Conservation (phyloP, 2,888 invertebrate genomes). For the Yponomeuta plumbellus region DNA sequence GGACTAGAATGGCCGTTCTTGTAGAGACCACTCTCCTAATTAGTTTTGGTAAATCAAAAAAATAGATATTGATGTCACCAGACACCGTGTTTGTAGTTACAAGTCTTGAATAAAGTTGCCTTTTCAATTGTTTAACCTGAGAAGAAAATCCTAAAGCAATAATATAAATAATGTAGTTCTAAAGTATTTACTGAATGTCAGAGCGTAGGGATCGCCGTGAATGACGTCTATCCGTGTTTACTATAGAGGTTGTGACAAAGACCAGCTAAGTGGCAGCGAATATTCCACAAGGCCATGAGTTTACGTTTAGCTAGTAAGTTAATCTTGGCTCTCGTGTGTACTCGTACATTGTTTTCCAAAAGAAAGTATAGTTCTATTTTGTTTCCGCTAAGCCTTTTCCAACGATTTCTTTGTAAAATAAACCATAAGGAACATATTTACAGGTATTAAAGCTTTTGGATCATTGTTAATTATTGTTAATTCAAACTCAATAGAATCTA, state of each 20-base stretch:
- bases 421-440: background rate
- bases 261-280: slow-evolving; percentile 6
- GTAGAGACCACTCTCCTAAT: background rate
- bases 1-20: background rate
- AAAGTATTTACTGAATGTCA: background rate
- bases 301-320: background rate
- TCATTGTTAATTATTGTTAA: slow-evolving; percentile 63
- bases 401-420: background rate
- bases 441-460: slow-evolving; percentile 49
- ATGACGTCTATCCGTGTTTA: slow-evolving; percentile 8
- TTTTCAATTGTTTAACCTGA: background rate
- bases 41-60: background rate
- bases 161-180: too few relatives aligned
- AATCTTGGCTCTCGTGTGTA: background rate
- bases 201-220: background rate
- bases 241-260: slow-evolving; percentile 16
- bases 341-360: background rate
- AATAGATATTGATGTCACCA: background rate
- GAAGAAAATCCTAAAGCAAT: too few relatives aligned
- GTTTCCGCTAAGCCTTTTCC: background rate
- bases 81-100: background rate
- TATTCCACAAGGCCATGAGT: slow-evolving; percentile 1
- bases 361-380: background rate
- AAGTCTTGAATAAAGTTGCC: background rate
- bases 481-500: slow-evolving; percentile 44